Evolutionary conservation across 2,888 invertebrate genomes (phyloP).

Genomic region (Sussaba pulchella): DNA sequence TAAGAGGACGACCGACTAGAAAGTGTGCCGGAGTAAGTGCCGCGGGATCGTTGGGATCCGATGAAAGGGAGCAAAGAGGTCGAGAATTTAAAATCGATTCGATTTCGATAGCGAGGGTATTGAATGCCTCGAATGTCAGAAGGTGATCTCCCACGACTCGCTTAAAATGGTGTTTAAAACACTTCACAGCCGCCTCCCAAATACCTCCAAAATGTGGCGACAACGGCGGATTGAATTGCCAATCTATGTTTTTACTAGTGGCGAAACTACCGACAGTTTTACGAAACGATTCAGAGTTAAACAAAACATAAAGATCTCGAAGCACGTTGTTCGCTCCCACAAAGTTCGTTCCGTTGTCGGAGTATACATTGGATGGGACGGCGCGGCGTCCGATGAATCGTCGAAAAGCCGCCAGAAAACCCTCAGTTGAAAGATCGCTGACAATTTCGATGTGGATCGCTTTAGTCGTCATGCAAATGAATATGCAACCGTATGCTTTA

Average conservation of each 20-base stretch:
- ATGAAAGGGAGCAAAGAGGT: slow-evolving; percentile 47
- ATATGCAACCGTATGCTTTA: slow-evolving; percentile 48
- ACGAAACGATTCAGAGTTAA: slow-evolving; percentile 12
- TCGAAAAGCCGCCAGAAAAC: slow-evolving; percentile 58
- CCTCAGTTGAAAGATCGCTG: slow-evolving; percentile 39
- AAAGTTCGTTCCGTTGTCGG: slow-evolving; percentile 65
- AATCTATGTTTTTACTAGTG: slow-evolving; percentile 13
- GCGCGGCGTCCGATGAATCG: slow-evolving; percentile 55
- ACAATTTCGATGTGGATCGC: slow-evolving; percentile 54
- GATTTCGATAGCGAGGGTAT: slow-evolving; percentile 58
- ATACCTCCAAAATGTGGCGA: slow-evolving; percentile 63
- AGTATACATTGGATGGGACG: slow-evolving; percentile 37
- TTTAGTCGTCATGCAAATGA: slow-evolving; percentile 58
- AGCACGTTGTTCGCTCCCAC: slow-evolving; percentile 63
- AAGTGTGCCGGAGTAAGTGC: slow-evolving; percentile 72
- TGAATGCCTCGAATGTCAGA: slow-evolving; percentile 56
- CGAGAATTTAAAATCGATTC: slow-evolving; percentile 59
- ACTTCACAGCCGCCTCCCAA: slow-evolving; percentile 64
- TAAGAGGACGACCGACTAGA: slow-evolving; percentile 66
- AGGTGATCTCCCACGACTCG: slow-evolving; percentile 38
- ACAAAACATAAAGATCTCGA: slow-evolving; percentile 39
- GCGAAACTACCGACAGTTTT: too few species aligned
- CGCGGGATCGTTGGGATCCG: slow-evolving; percentile 62
- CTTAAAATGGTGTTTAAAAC: slow-evolving; percentile 60
- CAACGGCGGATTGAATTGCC: slow-evolving; percentile 55